Percentiles rank a stretch among this genome's conserved stretches.
phyloP scores from a whole-genome alignment of 1,140 invertebrate genomes.

The Heterodera schachtii region DNA sequence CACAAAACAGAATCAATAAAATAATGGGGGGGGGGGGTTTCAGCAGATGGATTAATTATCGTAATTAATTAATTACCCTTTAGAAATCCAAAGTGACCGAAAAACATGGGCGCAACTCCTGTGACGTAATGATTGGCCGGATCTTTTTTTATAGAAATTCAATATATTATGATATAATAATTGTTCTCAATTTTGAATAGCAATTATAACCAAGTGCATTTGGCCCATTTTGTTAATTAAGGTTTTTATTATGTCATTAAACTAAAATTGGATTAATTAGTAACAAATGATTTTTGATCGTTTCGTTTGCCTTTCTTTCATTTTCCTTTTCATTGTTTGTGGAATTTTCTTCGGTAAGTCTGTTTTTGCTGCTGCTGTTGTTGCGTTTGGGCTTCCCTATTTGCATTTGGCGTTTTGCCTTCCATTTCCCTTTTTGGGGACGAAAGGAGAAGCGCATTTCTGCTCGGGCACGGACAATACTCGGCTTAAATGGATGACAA shows the following conservation, averaged over 20 bases:
- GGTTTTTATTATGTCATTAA: not conserved
- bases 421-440: slow-evolving; percentile 24
- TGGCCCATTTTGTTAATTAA: too few relatives aligned
- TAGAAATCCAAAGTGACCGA: too few relatives aligned
- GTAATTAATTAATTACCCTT: too few relatives aligned
- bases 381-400: not conserved
- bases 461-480: slow-evolving; percentile 38
- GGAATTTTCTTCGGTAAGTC: slow-evolving; percentile 5
- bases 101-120: too few relatives aligned
- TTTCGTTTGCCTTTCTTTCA: not conserved
- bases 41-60: too few relatives aligned
- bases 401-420: slow-evolving; percentile 6
- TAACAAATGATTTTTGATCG: not conserved
- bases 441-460: slow-evolving; percentile 17
- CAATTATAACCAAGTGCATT: too few relatives aligned
- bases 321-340: slow-evolving; percentile 16
- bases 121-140: too few relatives aligned
- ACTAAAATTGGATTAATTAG: not conserved
- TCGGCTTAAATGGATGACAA: slow-evolving; percentile 12
- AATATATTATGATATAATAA: too few relatives aligned
- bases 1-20: not conserved
- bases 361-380: slow-evolving; percentile 7
- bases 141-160: too few relatives aligned
- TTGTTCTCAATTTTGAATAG: too few relatives aligned
- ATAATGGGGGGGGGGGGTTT: not conserved